Evolutionary conservation across 2,113 vertebrate species (phyloP).

Genomic region (Diadophis punctatus): DNA sequence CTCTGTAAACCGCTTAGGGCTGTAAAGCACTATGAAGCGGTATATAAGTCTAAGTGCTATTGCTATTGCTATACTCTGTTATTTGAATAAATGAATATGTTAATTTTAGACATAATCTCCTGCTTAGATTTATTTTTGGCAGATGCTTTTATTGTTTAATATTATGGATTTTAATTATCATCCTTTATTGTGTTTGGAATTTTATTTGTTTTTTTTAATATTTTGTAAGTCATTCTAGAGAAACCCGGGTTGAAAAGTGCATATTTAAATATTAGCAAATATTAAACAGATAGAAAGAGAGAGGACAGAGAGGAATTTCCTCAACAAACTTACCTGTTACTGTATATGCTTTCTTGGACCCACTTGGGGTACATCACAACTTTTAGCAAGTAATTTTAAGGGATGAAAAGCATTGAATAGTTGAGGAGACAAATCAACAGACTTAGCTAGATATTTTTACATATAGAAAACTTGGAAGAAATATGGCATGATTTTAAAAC

Average conservation of each 20-base stretch:
- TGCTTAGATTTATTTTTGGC: background rate
- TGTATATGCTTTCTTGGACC: background rate
- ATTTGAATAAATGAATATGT: background rate
- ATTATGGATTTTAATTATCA: background rate
- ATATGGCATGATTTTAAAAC: background rate
- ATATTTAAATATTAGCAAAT: background rate
- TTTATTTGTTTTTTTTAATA: background rate
- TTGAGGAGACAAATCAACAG: background rate
- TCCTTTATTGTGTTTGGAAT: background rate
- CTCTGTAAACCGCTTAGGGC: too few relatives aligned
- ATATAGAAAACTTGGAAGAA: too few relatives aligned
- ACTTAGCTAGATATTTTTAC: background rate
- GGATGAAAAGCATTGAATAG: background rate
- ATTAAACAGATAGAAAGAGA: background rate
- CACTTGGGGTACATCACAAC: background rate
- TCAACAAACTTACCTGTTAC: background rate
- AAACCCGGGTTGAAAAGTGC: background rate
- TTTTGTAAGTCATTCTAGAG: background rate
- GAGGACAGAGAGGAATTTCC: background rate
- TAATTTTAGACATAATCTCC: background rate
- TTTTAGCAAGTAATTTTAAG: background rate
- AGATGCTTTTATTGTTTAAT: background rate
- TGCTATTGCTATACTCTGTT: too few relatives aligned
- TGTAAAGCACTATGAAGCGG: too few relatives aligned
- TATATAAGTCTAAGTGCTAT: too few relatives aligned